Evolutionary conservation across 2,113 vertebrate species (phyloP).

Genomic region (Pelecanus crispus): DNA sequence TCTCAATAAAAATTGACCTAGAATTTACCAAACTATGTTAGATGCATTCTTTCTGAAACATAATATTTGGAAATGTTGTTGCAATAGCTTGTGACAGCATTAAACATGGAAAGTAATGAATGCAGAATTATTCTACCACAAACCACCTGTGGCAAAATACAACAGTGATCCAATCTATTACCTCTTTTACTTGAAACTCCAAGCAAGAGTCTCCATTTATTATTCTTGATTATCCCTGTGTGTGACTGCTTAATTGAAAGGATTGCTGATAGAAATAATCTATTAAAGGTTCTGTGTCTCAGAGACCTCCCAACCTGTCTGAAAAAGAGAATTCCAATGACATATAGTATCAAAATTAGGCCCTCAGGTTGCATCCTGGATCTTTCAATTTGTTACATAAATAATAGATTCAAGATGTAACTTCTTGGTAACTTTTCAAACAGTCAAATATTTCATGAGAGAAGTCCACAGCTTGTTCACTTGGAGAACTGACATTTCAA

Average conservation of each 20-base stretch:
- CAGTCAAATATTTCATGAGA: not conserved
- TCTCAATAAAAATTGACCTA: not conserved
- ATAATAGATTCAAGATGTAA: not conserved
- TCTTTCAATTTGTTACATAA: not conserved
- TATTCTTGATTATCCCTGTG: not conserved
- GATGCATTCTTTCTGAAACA: not conserved
- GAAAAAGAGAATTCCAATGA: not conserved
- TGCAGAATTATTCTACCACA: not conserved
- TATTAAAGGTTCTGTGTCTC: not conserved
- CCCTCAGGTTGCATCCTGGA: not conserved
- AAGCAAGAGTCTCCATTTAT: not conserved
- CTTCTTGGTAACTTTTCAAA: not conserved
- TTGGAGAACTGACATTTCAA: not conserved
- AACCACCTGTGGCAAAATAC: not conserved
- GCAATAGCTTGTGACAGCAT: not conserved
- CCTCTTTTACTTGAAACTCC: not conserved
- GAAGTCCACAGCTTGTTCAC: not conserved
- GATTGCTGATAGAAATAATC: not conserved
- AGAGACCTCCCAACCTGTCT: not conserved
- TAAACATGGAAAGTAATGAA: not conserved
- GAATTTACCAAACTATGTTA: not conserved
- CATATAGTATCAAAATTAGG: not conserved
- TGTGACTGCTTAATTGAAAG: not conserved
- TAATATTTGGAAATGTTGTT: not conserved
- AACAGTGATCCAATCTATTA: not conserved